Evolutionary conservation across 92 coral and sea anemone genomes (phyloP), one percentile per base, ranked within the genome.

Genomic region (Palythoa grandiflora): DNA sequence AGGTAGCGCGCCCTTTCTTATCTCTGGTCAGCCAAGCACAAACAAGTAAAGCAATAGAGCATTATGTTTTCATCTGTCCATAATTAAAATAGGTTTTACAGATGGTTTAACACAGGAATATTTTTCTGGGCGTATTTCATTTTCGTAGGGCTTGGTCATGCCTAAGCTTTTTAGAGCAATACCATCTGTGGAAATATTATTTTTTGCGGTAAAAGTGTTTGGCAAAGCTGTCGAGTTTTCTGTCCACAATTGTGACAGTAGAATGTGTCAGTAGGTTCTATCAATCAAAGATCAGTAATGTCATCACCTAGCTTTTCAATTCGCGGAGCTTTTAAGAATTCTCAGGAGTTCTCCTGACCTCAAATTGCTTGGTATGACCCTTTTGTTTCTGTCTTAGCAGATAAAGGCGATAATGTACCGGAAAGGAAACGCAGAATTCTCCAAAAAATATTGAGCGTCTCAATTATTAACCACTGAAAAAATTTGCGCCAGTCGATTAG

Each of bases 231-330:
- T 17, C 53, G 19, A 19, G 47, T 47, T 59, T 79, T 59, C 6
- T 65, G 12, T 7, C 19, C 37, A 15, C 68, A 16, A 63, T 47
- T 60, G 28, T 65, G 39, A 65, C 74, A 20, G 54, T 21, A 61
- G 48, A 47, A 80, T 60, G 75, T 61, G 61, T 63, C 75, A 59
- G 70, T 15, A 40, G 52, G 9, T 50, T 79, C 65, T 28, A 20
- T 47, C 85, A 80, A 65, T n/a, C 74, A 57, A 17, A 61, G 52
- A 16, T 40, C 40, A 17, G 47, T 38, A 40, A 35, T 79, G 84
- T 79, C 84, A 68, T 79, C 84, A 79, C 84, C 84, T 61, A 13
- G 72, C 36, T 37, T 47, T 60, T 44, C 84, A 60, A 60, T 53
- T 60, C 53, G 36, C 72, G 84, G 40, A 28, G 53, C 52, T 39